phyloP scores from a whole-genome alignment of 2,888 invertebrate genomes.

The Pachycephus smyrnensis region DNA sequence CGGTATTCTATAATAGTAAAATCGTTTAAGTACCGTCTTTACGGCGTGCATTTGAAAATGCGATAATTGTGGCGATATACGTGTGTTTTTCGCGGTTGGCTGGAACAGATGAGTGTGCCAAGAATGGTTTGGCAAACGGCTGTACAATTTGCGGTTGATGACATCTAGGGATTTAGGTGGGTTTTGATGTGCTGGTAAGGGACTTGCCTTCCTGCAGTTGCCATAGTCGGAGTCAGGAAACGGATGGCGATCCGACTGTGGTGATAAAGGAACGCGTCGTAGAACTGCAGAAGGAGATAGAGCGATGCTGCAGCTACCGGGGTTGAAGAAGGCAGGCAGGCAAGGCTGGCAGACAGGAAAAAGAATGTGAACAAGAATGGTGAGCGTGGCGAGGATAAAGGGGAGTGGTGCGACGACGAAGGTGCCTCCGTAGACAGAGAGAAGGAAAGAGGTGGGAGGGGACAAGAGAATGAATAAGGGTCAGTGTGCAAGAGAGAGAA shows the following conservation, averaged over 20 bases:
- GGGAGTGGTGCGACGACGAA: background rate
- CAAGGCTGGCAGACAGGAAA: background rate
- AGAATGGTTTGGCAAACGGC: background rate
- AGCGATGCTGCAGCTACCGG: background rate
- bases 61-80: background rate
- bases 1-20: background rate
- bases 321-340: background rate
- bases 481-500: background rate
- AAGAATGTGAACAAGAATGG: background rate
- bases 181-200: background rate
- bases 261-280: conserved; percentile 36
- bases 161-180: background rate
- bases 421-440: background rate
- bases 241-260: conserved; percentile 35
- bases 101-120: background rate
- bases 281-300: background rate
- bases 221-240: conserved; percentile 24
- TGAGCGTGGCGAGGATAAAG: background rate
- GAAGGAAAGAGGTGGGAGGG: background rate
- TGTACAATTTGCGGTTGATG: background rate
- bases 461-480: background rate
- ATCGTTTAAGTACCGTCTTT: background rate
- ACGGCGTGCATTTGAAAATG: background rate
- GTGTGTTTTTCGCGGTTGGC: background rate
- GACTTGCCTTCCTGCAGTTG: background rate